Evolutionary conservation across 1,140 invertebrate species (phyloP).

Genomic region (Watersipora subatra): DNA sequence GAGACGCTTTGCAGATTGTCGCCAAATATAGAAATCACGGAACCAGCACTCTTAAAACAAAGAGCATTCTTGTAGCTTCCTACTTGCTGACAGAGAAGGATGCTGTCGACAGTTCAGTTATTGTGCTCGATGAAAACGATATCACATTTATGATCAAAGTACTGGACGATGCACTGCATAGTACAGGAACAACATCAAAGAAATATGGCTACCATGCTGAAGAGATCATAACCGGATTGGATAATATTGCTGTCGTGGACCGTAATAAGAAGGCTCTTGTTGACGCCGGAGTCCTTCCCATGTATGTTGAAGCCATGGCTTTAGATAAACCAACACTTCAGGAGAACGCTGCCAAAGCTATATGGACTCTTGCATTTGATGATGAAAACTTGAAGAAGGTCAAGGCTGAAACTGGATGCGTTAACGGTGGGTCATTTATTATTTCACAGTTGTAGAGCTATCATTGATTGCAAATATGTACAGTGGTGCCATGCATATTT

Average conservation of each 20-base stretch:
- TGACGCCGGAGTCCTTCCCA: slow-evolving; percentile 15
- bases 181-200: slow-evolving; percentile 16
- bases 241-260: slow-evolving; percentile 27
- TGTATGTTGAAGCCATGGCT: slow-evolving; percentile 17
- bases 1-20: neutral
- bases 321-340: slow-evolving; percentile 15
- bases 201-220: slow-evolving; percentile 23
- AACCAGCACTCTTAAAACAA: neutral
- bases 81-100: neutral
- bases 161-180: slow-evolving; percentile 16
- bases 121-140: slow-evolving; percentile 11
- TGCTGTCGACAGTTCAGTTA: slow-evolving; percentile 11
- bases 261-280: slow-evolving; percentile 25
- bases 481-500: no score
- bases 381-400: slow-evolving; percentile 18
- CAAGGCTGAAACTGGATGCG: slow-evolving; percentile 17
- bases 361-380: slow-evolving; percentile 26
- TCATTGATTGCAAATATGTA: no score
- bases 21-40: neutral
- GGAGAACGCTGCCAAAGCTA: slow-evolving; percentile 16
- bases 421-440: slow-evolving; percentile 21
- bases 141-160: slow-evolving; percentile 12
- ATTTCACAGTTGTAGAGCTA: no score
- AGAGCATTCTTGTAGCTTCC: neutral
- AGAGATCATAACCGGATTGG: slow-evolving; percentile 23